Evolutionary conservation across 2,113 vertebrate genomes (phyloP).

Genomic region (Vimba vimba): DNA sequence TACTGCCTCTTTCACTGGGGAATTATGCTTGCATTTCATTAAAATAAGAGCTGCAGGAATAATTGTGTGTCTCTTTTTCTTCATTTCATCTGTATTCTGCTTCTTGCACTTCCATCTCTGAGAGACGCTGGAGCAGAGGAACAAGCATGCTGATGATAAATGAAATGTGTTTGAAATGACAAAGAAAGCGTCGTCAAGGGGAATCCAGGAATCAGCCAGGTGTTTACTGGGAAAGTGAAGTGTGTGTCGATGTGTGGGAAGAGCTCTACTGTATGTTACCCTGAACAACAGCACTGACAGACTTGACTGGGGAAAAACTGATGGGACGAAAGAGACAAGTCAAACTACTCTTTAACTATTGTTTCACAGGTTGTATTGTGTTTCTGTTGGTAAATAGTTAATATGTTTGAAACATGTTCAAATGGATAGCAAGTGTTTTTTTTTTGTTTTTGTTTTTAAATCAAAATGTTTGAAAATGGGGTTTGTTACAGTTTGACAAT

Average conservation of each 20-base stretch:
- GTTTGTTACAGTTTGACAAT: neutral
- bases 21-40: conserved; percentile 77
- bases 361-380: no score
- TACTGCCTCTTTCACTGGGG: conserved; percentile 71
- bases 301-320: no score
- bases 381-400: no score
- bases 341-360: no score
- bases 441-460: no score
- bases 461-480: neutral
- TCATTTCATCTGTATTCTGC: conserved; percentile 48
- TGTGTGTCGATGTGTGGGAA: conserved; percentile 35
- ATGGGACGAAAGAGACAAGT: neutral
- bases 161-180: conserved; percentile 63
- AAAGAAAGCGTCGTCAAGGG: conserved; percentile 62
- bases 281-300: no score
- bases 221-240: conserved; percentile 67
- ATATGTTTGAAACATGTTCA: neutral
- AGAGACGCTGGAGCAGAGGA: conserved; percentile 36
- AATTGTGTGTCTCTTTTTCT: conserved; percentile 61
- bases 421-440: no score
- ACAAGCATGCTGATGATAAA: conserved; percentile 40
- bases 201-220: conserved; percentile 56
- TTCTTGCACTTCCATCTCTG: conserved; percentile 17
- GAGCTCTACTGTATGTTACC: neutral
- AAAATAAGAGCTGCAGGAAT: conserved; percentile 68